Conservation (phyloP, 1,140 invertebrate species). For the Phymorhynchus buccinoides region DNA sequence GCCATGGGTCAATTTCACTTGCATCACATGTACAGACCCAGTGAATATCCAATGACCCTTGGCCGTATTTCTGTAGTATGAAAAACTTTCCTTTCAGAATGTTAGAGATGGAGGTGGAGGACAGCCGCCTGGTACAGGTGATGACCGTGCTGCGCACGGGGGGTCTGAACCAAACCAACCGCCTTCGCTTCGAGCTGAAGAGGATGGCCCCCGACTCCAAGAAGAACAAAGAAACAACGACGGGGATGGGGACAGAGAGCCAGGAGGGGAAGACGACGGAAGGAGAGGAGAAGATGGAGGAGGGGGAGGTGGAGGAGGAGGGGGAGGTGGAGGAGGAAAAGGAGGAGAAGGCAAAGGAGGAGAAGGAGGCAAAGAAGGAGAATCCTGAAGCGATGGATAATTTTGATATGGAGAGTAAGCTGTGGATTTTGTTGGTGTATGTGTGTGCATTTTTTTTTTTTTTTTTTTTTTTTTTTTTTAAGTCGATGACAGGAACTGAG, state of each 20-base stretch:
- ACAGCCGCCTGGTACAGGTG: background rate
- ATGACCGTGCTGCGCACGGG: background rate
- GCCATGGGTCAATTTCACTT: no score
- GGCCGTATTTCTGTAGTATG: no score
- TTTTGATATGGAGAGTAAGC: background rate
- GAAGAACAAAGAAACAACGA: background rate
- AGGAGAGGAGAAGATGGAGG: background rate
- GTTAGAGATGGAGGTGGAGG: background rate
- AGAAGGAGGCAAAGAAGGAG: background rate
- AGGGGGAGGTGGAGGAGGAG: background rate
- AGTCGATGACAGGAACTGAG: no score
- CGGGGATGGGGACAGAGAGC: background rate
- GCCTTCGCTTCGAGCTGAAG: background rate
- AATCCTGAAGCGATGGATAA: background rate
- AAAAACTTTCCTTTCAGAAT: conserved; percentile 3
- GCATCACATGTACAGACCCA: no score
- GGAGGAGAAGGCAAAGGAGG: background rate
- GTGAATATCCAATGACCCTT: no score
- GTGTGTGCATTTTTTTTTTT: no score
- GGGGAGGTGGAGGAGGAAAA: background rate
- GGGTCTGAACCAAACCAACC: background rate
- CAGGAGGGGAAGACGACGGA: background rate
- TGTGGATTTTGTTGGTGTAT: background rate
- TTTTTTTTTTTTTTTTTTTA: no score
- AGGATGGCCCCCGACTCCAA: background rate